phyloP scores from a whole-genome alignment of 2,888 invertebrate species.

The Spialia ferax region DNA sequence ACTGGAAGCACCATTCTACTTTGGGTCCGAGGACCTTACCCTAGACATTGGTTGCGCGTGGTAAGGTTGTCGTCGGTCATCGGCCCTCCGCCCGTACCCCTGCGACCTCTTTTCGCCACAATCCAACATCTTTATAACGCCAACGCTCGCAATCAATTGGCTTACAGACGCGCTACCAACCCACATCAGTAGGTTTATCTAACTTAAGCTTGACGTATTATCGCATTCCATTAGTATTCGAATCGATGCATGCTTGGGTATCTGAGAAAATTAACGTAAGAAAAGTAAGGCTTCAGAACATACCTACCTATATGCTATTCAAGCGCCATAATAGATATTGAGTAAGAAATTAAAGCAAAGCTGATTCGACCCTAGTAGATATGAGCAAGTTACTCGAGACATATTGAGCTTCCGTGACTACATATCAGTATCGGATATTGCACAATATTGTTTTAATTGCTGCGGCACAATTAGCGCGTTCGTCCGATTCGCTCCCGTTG shows the following conservation, averaged over 20 bases:
- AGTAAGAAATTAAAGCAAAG: too few species aligned
- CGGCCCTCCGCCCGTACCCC: conserved; percentile 70
- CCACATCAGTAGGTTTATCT: conserved; percentile 22
- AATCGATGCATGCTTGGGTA: background rate
- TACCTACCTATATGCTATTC: too few species aligned
- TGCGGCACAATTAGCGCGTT: conserved; percentile 72
- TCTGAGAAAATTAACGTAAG: background rate
- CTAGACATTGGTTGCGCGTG: conserved; percentile 79
- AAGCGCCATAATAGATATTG: too few species aligned
- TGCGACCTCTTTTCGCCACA: conserved; percentile 73
- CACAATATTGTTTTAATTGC: conserved; percentile 80
- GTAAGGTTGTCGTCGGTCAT: conserved; percentile 80
- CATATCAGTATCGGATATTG: conserved; percentile 69
- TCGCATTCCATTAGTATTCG: conserved; percentile 16
- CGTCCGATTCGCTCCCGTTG: conserved; percentile 84
- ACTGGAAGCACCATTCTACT: conserved; percentile 65
- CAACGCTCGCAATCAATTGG: conserved; percentile 55
- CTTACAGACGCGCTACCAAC: conserved; percentile 45
- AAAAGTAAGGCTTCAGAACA: too few species aligned
- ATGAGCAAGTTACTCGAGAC: background rate
- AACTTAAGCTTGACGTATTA: conserved; percentile 31
- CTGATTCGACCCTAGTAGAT: too few species aligned
- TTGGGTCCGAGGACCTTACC: conserved; percentile 76
- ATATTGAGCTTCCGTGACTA: conserved; percentile 57
- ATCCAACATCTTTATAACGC: conserved; percentile 65